phyloP scores from a whole-genome alignment of 2,797 vertebrate genomes.

The Siniperca scherzeri region DNA sequence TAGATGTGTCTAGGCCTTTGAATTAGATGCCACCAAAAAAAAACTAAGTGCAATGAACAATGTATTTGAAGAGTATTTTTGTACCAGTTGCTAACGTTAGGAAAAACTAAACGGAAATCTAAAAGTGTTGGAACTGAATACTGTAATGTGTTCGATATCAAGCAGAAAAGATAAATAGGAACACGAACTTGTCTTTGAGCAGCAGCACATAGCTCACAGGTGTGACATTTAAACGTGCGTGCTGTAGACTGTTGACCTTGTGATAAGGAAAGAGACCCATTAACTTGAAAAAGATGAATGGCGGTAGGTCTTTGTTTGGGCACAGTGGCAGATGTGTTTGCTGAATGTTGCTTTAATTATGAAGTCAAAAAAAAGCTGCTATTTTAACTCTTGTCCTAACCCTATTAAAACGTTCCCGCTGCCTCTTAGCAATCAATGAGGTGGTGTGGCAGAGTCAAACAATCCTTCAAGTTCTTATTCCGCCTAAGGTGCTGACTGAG shows the following conservation, averaged over 20 bases:
- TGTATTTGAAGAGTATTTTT: conserved; percentile 76
- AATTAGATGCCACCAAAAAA: conserved; percentile 71
- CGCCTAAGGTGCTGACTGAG: conserved; percentile 30
- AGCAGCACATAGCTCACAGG: conserved; percentile 44
- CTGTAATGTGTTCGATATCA: conserved; percentile 50
- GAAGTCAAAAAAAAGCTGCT: conserved; percentile 78
- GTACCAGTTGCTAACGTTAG: conserved; percentile 50
- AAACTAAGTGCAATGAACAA: conserved; percentile 78
- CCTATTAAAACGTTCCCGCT: conserved; percentile 49
- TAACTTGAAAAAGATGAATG: conserved; percentile 42
- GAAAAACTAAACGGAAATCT: conserved; percentile 32
- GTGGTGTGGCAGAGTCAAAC: conserved; percentile 33
- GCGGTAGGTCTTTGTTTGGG: conserved; percentile 51
- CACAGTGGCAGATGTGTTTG: conserved; percentile 63
- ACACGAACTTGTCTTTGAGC: conserved; percentile 50
- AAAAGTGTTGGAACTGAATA: conserved; percentile 43
- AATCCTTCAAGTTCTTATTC: conserved; percentile 32
- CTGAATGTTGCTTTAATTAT: conserved; percentile 79
- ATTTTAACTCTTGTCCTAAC: conserved; percentile 59
- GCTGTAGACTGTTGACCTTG: conserved; percentile 55
- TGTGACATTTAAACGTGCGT: conserved; percentile 35
- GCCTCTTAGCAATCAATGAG: conserved; percentile 40
- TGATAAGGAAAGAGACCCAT: conserved; percentile 46
- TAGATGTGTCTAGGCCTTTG: conserved; percentile 54
- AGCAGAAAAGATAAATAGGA: conserved; percentile 30